Evolutionary conservation across 2,888 invertebrate species (phyloP).

Genomic region (Gymnocheta viridis): DNA sequence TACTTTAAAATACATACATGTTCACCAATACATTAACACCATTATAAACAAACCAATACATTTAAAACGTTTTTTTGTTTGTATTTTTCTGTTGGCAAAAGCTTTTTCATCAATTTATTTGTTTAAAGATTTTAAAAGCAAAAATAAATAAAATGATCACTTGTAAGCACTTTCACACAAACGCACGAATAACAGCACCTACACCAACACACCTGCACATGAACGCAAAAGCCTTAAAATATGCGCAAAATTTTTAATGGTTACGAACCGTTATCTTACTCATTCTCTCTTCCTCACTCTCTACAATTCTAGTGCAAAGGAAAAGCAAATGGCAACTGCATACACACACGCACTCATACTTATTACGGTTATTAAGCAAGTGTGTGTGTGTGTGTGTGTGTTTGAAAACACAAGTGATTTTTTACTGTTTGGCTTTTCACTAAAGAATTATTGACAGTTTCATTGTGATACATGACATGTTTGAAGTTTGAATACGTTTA

Average conservation of each 20-base stretch:
- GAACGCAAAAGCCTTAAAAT: conserved; percentile 27
- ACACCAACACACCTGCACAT: not conserved
- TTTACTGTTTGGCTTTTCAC: not conserved
- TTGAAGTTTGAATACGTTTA: not conserved
- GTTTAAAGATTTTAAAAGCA: not conserved
- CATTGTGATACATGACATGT: not conserved
- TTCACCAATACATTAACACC: conserved; percentile 33
- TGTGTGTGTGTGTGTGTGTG: not conserved
- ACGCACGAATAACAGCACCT: not conserved
- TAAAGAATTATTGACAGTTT: not conserved
- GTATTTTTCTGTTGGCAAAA: conserved; percentile 28
- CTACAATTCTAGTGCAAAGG: not conserved
- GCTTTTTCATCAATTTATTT: conserved; percentile 32
- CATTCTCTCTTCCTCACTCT: not conserved
- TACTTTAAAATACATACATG: conserved; percentile 43
- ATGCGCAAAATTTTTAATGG: conserved; percentile 27
- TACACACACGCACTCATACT: not conserved
- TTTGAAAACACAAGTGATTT: not conserved
- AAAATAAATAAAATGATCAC: conserved; percentile 41
- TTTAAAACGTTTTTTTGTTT: not conserved
- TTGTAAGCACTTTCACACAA: conserved; percentile 1
- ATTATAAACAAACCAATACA: not conserved
- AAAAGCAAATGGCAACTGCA: not conserved
- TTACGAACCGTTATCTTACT: not conserved
- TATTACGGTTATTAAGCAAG: not conserved